These are phyloP conservation scores for Thunnus albacares DNA, from an alignment of 2,797 vertebrate genomes.

Conservation along the genomic window DNA sequence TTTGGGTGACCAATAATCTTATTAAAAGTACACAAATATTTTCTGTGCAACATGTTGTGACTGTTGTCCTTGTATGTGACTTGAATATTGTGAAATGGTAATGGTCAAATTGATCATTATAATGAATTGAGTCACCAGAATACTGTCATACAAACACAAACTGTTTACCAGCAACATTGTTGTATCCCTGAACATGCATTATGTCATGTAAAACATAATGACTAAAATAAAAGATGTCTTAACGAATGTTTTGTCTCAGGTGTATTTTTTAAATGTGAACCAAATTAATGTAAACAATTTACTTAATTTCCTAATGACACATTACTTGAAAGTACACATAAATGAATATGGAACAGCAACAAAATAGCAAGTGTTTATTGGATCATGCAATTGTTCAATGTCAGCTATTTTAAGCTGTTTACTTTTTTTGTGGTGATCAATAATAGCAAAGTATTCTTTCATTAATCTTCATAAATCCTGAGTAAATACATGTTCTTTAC, in stretches of 20 bases:
- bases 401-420: neutral
- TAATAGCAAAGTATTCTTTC: neutral
- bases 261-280: conserved; percentile 6
- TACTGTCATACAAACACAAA: conserved; percentile 75
- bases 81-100: conserved; percentile 87
- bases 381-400: neutral
- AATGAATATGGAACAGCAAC: neutral
- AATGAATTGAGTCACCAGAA: conserved; percentile 76
- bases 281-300: neutral
- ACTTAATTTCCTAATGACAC: neutral
- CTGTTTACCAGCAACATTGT: conserved; percentile 78
- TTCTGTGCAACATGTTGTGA: conserved; percentile 82
- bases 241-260: conserved; percentile 67
- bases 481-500: neutral
- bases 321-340: neutral
- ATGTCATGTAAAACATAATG: conserved; percentile 87
- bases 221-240: conserved; percentile 87
- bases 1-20: conserved; percentile 79
- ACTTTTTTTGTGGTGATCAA: neutral
- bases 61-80: conserved; percentile 84
- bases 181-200: conserved; percentile 84
- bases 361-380: neutral
- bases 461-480: neutral
- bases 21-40: conserved; percentile 80
- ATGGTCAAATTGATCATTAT: conserved; percentile 84